Base-by-base conservation (phyloP, 64 coral and sea anemone species). In the Acropora yongei region DNA sequence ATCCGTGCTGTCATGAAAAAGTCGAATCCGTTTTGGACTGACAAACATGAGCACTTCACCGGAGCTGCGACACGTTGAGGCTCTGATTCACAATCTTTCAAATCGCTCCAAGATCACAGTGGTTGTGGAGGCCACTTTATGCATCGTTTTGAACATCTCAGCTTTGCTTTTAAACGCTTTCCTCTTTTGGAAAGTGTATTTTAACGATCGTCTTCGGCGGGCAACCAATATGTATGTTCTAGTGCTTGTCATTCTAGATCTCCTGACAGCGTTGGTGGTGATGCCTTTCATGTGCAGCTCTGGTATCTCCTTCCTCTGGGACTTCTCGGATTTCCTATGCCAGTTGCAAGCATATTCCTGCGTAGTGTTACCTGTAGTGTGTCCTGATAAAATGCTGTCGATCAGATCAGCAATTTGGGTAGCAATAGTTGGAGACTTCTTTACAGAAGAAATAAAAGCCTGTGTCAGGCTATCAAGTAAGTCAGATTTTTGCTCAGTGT, bases 271-370 rank as follows among this genome's bases (percentile, higher is more conserved):
- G 30, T 30, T 30, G 30, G 30, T 30, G 30, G 30, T 30, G 30
- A 30, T 30, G 30, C 30, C 30, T 30, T 30, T 30, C 30, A 30
- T 30, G 30, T 30, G 30, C 30, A 30, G 30, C 30, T 30, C 30
- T 30, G 30, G 30, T 30, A 30, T 30, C 30, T 30, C 30, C 30
- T 0, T 0, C 30, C 30, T 0, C 30, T 30, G 30, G 30, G 30
- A 30, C 30, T 30, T 30, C 30, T 0, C 30, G 41, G 16, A 80
- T 11, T 2, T 48, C 78, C 41, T 39, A 1, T 80, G 78, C 8
- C 78, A 80, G 51, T 57, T 80, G 2, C 78, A 80, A 80, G 78
- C 14, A 0, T 80, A 57, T 8, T 80, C n/a, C 18, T 57, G 78
- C 9, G 78, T 58, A 1, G 78, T 80, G 2, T 57, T n/a, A n/a